phyloP scores from a whole-genome alignment of 2,797 vertebrate genomes.

The Tenualosa ilisha region DNA sequence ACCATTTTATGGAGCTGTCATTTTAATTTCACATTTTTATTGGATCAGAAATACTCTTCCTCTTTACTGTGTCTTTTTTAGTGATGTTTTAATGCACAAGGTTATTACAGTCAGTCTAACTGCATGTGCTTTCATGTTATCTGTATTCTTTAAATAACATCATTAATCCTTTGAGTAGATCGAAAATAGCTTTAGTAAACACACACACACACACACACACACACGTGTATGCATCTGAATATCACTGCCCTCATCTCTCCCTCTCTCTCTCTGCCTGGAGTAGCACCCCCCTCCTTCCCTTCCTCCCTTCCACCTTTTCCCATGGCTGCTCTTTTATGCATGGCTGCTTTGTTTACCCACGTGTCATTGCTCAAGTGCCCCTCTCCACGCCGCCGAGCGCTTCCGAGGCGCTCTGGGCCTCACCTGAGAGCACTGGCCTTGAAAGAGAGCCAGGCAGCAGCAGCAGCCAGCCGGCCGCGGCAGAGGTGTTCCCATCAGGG shows the following conservation, averaged over 20 bases:
- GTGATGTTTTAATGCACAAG: not conserved
- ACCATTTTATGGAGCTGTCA: slow-evolving; percentile 12
- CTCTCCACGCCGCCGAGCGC: slow-evolving; percentile 54
- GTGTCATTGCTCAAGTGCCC: slow-evolving; percentile 70
- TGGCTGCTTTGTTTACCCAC: slow-evolving; percentile 68
- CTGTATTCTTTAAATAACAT: not conserved
- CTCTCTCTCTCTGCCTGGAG: not conserved
- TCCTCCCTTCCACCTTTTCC: not conserved
- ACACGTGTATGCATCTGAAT: not conserved
- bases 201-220: not conserved
- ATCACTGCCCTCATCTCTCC: not conserved
- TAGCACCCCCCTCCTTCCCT: not conserved
- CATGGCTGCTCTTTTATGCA: slow-evolving; percentile 46
- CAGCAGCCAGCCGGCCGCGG: not conserved
- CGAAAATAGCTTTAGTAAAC: not conserved
- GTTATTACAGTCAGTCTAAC: not conserved
- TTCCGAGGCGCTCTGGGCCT: slow-evolving; percentile 38
- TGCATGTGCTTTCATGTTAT: not conserved
- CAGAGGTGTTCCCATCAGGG: not conserved
- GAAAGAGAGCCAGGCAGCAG: slow-evolving; percentile 60
- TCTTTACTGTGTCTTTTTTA: not conserved
- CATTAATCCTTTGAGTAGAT: not conserved
- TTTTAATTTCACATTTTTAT: slow-evolving; percentile 9
- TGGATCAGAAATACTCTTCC: not conserved
- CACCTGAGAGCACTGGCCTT: slow-evolving; percentile 63